Base-by-base conservation (phyloP, 1,140 invertebrate species). In the Scaptodrosophila lebanonensis region DNA sequence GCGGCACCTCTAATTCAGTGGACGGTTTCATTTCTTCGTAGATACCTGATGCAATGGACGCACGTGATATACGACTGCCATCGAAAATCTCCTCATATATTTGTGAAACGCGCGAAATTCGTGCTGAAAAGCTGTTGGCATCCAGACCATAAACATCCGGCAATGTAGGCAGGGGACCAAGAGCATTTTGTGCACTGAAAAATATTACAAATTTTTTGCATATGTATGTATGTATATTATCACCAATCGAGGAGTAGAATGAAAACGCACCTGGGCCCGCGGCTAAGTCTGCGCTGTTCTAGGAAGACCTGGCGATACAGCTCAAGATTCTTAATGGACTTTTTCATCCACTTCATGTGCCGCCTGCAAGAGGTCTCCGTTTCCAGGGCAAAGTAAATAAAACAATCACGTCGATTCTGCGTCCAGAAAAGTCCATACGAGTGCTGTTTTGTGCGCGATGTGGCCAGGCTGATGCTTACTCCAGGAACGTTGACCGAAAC, bases 301-400 rank as follows among this genome's bases (percentile, higher is more conserved):
- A 86, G 48, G 12, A 86, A 84, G 5, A 86, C 57, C 56, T 84
- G 72, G 0, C 85, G 50, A 36, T 87, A 82, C 3, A 87, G 29
- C 42, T 87, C 86, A 20, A 87, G 67, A 48, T 85, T 87, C 40
- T 87, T 85, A 1, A 87, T 86, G 0, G 85, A 86, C 57, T 87
- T 85, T n/a, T 85, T 83, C 4, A 87, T 67, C 85, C 85, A 87
- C 38, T 85, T 87, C 85, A 87, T 87, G 25, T 87, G 86, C 0
- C 58, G 50, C 0, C 83, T 66, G 42, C 70, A 86, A 2, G 65
- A 50, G 3, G 42, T 43, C 44, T 87, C 77, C 0, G 84, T 82
- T 30, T 87, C 84, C 17, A 86, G 39, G 3, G 86, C 77, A 48
- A 87, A 84, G 38, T 86, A 87, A 0, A 87, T 84, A 8, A 72